Conservation (phyloP, 2,888 invertebrate species). For the Ectropis crepuscularia region DNA sequence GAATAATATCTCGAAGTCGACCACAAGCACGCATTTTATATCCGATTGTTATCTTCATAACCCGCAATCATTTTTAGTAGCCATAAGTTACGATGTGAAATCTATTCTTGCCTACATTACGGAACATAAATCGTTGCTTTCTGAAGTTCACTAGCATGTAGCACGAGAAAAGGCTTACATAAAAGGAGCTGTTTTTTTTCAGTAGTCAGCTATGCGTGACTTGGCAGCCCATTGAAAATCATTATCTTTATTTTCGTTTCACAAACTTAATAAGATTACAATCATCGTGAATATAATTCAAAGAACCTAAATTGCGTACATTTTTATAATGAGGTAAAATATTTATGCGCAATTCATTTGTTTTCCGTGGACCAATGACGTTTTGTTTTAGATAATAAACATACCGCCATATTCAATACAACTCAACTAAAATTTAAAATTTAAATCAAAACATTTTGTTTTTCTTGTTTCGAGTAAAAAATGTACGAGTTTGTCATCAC, state of each 20-base stretch:
- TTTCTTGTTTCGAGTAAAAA: no score
- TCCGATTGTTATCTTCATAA: conserved; percentile 38
- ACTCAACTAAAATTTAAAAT: background rate
- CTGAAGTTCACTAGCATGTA: conserved; percentile 67
- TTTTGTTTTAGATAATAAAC: background rate
- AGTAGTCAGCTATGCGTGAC: conserved; percentile 39
- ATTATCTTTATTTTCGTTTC: conserved; percentile 63
- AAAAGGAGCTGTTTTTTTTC: conserved; percentile 56
- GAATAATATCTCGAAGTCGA: conserved; percentile 13
- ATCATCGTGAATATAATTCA: conserved; percentile 25
- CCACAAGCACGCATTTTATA: conserved; percentile 34
- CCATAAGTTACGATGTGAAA: conserved; percentile 42
- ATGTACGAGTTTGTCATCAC: no score
- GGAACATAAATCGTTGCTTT: conserved; percentile 47
- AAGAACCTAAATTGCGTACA: conserved; percentile 12
- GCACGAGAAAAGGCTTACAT: conserved; percentile 76
- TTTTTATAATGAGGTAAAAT: conserved; percentile 2
- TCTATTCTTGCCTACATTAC: conserved; percentile 44
- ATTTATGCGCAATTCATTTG: background rate
- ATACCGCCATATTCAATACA: no score
- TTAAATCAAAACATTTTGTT: no score
- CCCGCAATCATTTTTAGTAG: conserved; percentile 40
- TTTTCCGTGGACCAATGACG: background rate
- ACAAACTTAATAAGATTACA: conserved; percentile 41
- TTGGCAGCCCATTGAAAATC: conserved; percentile 53